Conservation (phyloP, 1,140 invertebrate genomes). For the Chlorops oryzae region DNA sequence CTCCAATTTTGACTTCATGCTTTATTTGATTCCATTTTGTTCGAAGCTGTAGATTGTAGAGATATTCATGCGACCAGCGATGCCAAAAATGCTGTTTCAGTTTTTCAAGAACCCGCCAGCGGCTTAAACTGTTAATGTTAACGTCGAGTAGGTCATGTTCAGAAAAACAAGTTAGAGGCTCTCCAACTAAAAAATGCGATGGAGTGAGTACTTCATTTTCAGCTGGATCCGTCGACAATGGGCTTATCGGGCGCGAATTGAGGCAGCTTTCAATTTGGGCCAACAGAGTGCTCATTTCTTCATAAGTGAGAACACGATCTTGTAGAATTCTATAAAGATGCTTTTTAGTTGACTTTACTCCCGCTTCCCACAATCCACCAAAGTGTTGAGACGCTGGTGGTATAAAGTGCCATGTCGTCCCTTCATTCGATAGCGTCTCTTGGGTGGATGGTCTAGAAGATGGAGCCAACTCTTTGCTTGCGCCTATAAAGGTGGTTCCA, state of each 20-base stretch:
- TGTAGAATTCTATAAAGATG: constrained; percentile 24
- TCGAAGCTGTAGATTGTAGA: constrained; percentile 2
- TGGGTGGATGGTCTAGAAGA: neutral
- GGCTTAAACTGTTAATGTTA: constrained; percentile 11
- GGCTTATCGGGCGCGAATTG: constrained; percentile 29
- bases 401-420: constrained; percentile 24
- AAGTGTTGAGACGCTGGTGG: constrained; percentile 27
- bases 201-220: constrained; percentile 37
- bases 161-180: constrained; percentile 22
- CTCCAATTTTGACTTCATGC: neutral
- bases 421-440: constrained; percentile 1
- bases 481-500: constrained; percentile 28
- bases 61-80: too few species aligned
- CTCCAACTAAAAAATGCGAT: constrained; percentile 44
- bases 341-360: constrained; percentile 29
- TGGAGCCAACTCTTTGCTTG: neutral
- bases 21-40: neutral
- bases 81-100: constrained; percentile 25
- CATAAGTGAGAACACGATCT: constrained; percentile 20
- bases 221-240: constrained; percentile 25
- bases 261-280: constrained; percentile 27
- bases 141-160: constrained; percentile 8
- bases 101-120: constrained; percentile 22
- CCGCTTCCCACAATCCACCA: constrained; percentile 34
- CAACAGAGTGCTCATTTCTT: constrained; percentile 27